Conservation (phyloP, 2,888 invertebrate species). For the Lymantria dispar region DNA sequence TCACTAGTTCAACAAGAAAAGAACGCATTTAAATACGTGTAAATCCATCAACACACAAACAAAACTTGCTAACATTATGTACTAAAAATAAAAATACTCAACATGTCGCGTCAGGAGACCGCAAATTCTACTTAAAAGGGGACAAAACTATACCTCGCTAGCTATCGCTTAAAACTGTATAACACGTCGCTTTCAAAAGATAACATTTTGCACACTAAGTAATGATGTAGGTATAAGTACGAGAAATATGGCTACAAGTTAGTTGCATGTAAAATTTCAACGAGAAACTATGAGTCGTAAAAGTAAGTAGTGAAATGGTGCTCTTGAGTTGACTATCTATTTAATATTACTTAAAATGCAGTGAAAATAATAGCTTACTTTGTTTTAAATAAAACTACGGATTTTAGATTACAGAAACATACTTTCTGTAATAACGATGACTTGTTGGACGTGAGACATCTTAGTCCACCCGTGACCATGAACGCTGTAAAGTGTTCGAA, state of each 20-base stretch:
- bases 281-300: not conserved
- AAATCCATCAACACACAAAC: not conserved
- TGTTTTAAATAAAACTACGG: too few species aligned
- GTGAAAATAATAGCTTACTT: too few species aligned
- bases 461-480: too few species aligned
- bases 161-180: not conserved
- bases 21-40: not conserved
- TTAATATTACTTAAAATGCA: too few species aligned
- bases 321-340: too few species aligned
- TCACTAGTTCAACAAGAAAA: too few species aligned
- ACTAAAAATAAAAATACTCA: not conserved
- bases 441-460: too few species aligned
- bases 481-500: too few species aligned
- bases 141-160: not conserved
- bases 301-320: too few species aligned
- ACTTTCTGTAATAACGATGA: too few species aligned
- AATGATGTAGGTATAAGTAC: constrained; percentile 10
- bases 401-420: too few species aligned
- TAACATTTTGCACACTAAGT: constrained; percentile 22
- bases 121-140: not conserved
- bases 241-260: not conserved
- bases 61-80: not conserved
- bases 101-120: not conserved
- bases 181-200: constrained; percentile 9
- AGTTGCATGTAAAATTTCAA: not conserved